A percentile compares a stretch with the other conserved stretches of the same genome.
These are phyloP conservation scores for Bos taurus DNA, from an alignment of 2,113 vertebrate genomes.

Conservation along the genomic window DNA sequence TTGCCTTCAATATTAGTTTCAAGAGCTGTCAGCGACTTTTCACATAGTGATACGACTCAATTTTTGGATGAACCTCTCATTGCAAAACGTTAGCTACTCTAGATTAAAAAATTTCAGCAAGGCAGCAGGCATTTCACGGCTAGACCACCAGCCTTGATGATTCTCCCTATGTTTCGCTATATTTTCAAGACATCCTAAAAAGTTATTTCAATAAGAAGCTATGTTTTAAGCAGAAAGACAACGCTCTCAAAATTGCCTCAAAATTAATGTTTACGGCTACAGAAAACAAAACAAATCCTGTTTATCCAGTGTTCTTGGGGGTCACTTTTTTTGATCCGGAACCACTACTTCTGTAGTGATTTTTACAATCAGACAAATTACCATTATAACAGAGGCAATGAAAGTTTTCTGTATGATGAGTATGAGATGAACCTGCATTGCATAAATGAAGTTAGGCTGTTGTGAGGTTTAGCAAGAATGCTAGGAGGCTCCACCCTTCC, in stretches of 20 bases:
- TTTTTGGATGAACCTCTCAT: neutral
- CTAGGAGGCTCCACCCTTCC: neutral
- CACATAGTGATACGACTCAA: neutral
- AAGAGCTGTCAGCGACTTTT: neutral
- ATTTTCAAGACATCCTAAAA: conserved; percentile 4
- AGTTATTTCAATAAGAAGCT: neutral
- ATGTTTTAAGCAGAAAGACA: neutral
- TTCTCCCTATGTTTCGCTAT: neutral
- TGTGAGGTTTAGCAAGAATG: neutral
- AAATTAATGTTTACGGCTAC: neutral
- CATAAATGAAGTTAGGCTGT: neutral
- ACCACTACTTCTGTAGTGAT: neutral
- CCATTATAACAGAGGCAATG: neutral
- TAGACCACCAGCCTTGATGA: neutral
- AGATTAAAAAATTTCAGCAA: neutral
- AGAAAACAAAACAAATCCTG: neutral
- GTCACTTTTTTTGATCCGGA: neutral
- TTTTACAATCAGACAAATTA: neutral
- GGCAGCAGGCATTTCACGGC: neutral
- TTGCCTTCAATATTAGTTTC: neutral
- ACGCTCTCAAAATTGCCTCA: neutral
- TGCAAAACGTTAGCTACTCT: neutral
- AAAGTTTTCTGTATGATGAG: neutral
- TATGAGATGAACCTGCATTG: neutral
- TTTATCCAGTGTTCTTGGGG: neutral